phyloP scores from a whole-genome alignment of 1,140 invertebrate species.

The Chymomyza costata region DNA sequence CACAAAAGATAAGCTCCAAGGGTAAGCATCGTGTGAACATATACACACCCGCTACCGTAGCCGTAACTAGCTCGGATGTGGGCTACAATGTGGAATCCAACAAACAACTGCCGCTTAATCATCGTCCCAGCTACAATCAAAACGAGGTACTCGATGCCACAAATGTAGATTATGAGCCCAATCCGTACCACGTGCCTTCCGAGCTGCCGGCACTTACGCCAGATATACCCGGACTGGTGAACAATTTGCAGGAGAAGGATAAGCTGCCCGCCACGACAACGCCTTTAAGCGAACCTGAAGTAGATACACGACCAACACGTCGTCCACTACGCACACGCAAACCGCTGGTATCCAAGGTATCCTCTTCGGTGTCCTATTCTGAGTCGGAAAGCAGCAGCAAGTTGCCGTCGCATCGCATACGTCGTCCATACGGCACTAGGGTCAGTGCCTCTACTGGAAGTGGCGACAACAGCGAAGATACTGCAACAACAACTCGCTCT shows the following conservation, averaged over 20 bases:
- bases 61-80: conserved; percentile 57
- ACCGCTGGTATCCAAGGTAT: conserved; percentile 55
- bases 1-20: conserved; percentile 42
- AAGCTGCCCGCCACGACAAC: conserved; percentile 48
- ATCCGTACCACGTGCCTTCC: conserved; percentile 70
- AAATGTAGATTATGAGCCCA: conserved; percentile 69
- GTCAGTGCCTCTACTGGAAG: conserved; percentile 51
- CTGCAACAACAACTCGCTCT: conserved; percentile 76
- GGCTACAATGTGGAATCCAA: conserved; percentile 49
- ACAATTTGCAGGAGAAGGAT: conserved; percentile 78
- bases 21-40: conserved; percentile 48
- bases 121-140: conserved; percentile 57
- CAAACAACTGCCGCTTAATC: conserved; percentile 37
- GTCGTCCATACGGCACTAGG: conserved; percentile 52
- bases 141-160: conserved; percentile 61
- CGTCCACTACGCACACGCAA: conserved; percentile 64
- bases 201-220: conserved; percentile 77
- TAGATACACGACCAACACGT: conserved; percentile 75
- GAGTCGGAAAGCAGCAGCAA: conserved; percentile 50
- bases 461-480: conserved; percentile 31
- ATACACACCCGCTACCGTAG: conserved; percentile 46
- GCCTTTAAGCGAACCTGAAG: conserved; percentile 50
- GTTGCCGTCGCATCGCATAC: conserved; percentile 49
- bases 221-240: conserved; percentile 78
- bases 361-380: conserved; percentile 63